Evolutionary conservation across 2,797 vertebrate genomes (phyloP).

Genomic region (Acrossocheilus fasciatus): DNA sequence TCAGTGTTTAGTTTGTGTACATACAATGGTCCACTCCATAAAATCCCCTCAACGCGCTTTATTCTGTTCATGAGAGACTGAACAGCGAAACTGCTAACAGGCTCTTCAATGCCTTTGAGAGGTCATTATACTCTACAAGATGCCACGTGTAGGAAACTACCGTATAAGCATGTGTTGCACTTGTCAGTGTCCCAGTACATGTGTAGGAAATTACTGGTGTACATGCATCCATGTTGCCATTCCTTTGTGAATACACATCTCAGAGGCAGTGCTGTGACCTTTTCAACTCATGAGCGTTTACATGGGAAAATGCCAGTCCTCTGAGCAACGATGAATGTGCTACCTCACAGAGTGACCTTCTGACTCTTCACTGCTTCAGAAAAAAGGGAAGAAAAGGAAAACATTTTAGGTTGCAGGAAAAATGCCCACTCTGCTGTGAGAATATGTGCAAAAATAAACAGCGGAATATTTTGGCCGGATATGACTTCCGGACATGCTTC

Average conservation of each 20-base stretch:
- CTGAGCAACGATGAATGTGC: slow-evolving; percentile 85
- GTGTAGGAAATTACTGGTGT: slow-evolving; percentile 17
- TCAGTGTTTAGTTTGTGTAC: neutral
- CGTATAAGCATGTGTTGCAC: neutral
- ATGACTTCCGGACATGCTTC: slow-evolving; percentile 78
- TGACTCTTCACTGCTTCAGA: slow-evolving; percentile 71
- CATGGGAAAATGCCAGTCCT: slow-evolving; percentile 89
- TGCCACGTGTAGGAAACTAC: neutral
- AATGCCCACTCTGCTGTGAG: slow-evolving; percentile 83
- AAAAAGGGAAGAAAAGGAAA: slow-evolving; percentile 80
- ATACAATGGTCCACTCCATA: neutral
- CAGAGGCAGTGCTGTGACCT: slow-evolving; percentile 60
- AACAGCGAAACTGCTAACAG: slow-evolving; percentile 6
- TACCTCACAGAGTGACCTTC: slow-evolving; percentile 86
- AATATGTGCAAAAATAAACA: slow-evolving; percentile 89
- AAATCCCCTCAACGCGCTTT: neutral
- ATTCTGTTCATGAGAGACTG: neutral
- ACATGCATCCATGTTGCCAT: neutral
- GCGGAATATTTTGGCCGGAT: slow-evolving; percentile 79
- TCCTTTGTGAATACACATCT: slow-evolving; percentile 34
- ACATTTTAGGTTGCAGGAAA: slow-evolving; percentile 80
- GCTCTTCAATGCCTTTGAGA: slow-evolving; percentile 35
- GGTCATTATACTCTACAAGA: slow-evolving; percentile 24
- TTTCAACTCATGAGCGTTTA: slow-evolving; percentile 73
- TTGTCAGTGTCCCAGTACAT: slow-evolving; percentile 7